A percentile compares a stretch with the other conserved stretches of the same genome.
Evolutionary conservation across 2,888 invertebrate genomes (phyloP).

Genomic region (Neocrepidodera transversa): DNA sequence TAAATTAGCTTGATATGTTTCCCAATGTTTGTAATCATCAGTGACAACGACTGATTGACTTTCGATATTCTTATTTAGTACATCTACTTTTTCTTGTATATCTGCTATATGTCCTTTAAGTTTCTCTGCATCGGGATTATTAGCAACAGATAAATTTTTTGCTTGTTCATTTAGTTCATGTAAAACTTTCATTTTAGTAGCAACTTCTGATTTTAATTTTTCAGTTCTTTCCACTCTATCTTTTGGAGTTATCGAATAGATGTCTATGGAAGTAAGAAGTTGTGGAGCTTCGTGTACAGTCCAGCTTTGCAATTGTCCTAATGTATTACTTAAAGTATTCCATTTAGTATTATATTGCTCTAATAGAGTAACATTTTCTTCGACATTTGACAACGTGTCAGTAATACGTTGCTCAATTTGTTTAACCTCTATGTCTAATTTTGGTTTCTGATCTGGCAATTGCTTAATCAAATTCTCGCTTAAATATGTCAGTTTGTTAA

Average conservation of each 20-base stretch:
- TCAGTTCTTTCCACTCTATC: conserved; percentile 80
- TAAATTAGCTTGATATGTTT: conserved; percentile 80
- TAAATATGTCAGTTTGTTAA: conserved; percentile 76
- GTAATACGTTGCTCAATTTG: conserved; percentile 78
- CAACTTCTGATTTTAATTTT: conserved; percentile 76
- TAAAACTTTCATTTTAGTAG: conserved; percentile 76
- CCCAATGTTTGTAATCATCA: conserved; percentile 84
- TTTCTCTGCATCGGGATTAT: conserved; percentile 75
- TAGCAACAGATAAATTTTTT: conserved; percentile 70
- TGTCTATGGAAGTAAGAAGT: conserved; percentile 75
- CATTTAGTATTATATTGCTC: conserved; percentile 84
- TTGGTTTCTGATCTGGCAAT: conserved; percentile 74
- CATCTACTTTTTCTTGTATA: conserved; percentile 77
- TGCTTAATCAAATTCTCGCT: conserved; percentile 73
- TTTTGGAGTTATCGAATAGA: conserved; percentile 82
- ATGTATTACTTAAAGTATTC: conserved; percentile 77
- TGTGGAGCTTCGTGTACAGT: conserved; percentile 80
- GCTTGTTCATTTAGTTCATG: conserved; percentile 76
- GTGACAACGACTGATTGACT: conserved; percentile 78
- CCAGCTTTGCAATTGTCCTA: conserved; percentile 82
- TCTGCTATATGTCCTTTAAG: conserved; percentile 78
- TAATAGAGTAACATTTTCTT: conserved; percentile 79
- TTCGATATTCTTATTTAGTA: conserved; percentile 77
- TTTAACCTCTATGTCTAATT: conserved; percentile 78
- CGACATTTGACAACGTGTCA: conserved; percentile 80